Base-by-base conservation (phyloP, 30 jellyfish, hydroid and myxozoan genomes). In the Sanderia malayensis region DNA sequence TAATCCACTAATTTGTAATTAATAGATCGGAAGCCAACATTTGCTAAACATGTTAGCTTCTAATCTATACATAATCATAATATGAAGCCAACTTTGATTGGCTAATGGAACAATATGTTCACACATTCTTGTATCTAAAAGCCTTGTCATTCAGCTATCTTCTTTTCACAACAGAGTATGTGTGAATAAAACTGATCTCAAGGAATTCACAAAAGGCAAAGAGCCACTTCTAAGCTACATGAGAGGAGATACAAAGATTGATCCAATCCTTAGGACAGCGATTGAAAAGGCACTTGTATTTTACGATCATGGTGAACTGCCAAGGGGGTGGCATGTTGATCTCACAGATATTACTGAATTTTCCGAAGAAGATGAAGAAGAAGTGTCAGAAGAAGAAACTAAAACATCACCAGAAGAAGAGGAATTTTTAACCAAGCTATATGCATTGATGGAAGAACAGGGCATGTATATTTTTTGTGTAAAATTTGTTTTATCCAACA, bases 311-410 rank as follows among this genome's bases (percentile, higher is more conserved):
- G 98, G 98, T 13, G 98, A 92, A 57, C 44, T 92, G 31, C 98
- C 98, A 20, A 84, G 87, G 57, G 98, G 98, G 1, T 92, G 98
- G 98, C 82, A 84, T 27, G 60, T 92, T 11, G 86, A 77, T 67
- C 78, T 84, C 58, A 68, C 77, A 20, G 94, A 77, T 31, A 66
- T 30, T 28, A 73, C 77, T 18, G 94, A 84, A 57, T 58, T 89
- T 31, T 77, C 93, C 52, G 44, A 88, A 30, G 92, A 80, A 3
- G 95, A 74, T 9, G 98, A 84, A 26, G 82, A 66, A 10, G 87
- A 86, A 13, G 21, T 47, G 8, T 71, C 31, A 4, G 67, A 58
- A 32, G 76, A 29, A 19, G 84, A 79, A 11, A 28, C 6, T 22
- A 68, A 46, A 21, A 22, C 66, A 3, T 71, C 94, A 0, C 53